Evolutionary conservation across 2,113 vertebrate species (phyloP), one percentile per base, ranked within the genome.

Genomic region (Varanus salvator): DNA sequence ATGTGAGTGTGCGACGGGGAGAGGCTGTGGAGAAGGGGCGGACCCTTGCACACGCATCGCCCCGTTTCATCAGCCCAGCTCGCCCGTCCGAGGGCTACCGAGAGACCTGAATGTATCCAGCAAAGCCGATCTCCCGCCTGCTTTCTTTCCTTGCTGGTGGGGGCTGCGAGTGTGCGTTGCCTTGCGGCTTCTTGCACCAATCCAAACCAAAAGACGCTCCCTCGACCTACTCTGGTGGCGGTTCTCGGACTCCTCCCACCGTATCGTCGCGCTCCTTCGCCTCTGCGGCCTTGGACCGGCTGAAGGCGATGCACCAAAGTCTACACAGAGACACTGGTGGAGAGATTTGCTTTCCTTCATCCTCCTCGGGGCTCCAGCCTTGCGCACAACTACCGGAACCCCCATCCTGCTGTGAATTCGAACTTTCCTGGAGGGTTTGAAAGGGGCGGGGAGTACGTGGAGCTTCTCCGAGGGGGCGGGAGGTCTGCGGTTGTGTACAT

Each of bases 401-500:
- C 87, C 25, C 34, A 25, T 64, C 44, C 52, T 31, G 29, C 31
- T 80, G 87, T 91, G 87, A 57, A 81, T 85, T 80, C 87, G 84
- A 68, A 69, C 2, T 77, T 68, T 86, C 90, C 89, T 77, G 86
- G 93, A 92, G 87, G 92, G 86, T 85, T 8, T 69, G 88, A 87
- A 86, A 71, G 21, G 27, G 29, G 60, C 75, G 89, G 92, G 88
- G 92, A 86, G 69, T 64, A 64, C 19, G 19, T 34, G n/a, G 84
- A 76, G 88, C 85, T 83, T 50, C 23, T 92, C 84, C 83, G 52
- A 2, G 80, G 90, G 0, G 0, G 38, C 90, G 86, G 94, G 89
- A 44, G 75, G 44, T 27, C 44, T 89, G 83, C 31, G 31, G 74
- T 3, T 14, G 90, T 95, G 95, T 96, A 95, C 93, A 95, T 96